These are phyloP conservation scores for Struthio camelus DNA, from an alignment of 2,113 vertebrate species.

Conservation along the genomic window DNA sequence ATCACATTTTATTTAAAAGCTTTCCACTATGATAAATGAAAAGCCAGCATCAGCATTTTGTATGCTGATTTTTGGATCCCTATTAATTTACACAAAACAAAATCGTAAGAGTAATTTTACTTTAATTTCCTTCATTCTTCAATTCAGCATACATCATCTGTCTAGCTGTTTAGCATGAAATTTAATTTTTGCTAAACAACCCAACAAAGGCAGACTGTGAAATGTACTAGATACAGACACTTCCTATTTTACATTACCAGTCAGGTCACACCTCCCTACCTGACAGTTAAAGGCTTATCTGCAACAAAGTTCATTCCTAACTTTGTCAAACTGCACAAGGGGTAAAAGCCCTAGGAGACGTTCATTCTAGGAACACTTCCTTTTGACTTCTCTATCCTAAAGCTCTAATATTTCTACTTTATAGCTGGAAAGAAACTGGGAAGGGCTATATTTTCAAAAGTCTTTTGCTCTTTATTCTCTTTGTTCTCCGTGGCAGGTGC, in stretches of 20 bases:
- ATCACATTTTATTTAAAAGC: background rate
- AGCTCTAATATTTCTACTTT: background rate
- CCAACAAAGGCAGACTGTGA: background rate
- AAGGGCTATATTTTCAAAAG: background rate
- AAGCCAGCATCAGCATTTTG: background rate
- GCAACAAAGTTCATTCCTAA: background rate
- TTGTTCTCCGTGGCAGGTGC: background rate
- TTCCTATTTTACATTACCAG: background rate
- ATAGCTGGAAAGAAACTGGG: background rate
- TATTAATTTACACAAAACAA: background rate
- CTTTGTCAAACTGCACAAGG: background rate
- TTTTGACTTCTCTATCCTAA: background rate
- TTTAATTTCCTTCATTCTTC: background rate
- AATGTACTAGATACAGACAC: background rate
- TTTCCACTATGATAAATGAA: background rate
- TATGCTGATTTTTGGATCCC: background rate
- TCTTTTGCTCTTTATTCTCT: background rate
- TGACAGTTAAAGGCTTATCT: background rate
- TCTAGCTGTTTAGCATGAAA: background rate
- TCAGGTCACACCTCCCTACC: background rate
- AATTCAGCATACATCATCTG: background rate
- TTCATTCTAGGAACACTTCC: background rate
- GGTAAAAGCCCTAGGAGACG: background rate
- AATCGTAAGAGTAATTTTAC: too few relatives aligned
- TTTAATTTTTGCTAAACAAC: background rate